Evolutionary conservation across 1,140 invertebrate species (phyloP), one percentile per base, ranked within the genome.

Genomic region (Sycobia sp.): DNA sequence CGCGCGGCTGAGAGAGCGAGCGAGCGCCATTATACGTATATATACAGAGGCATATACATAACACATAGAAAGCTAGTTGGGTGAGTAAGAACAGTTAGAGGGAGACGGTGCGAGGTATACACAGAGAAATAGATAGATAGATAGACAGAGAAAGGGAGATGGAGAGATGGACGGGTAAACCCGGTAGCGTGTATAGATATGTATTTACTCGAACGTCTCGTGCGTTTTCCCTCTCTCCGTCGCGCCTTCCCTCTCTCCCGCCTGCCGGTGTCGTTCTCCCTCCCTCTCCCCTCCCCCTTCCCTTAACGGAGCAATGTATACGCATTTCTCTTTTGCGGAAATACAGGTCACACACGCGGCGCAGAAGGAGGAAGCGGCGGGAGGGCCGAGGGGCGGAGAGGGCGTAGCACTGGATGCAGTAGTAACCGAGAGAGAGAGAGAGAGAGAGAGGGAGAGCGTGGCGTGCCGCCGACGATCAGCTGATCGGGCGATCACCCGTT

Each of bases 261-360:
- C 10, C 32, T 38, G 16, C 9, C 29, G 20, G 25, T 18, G 14
- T 18, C 23, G 16, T 11, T 34, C 27, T 51, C 27, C 34, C 20
- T 13, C 46, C 16, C 13, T 7, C 23, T 25, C 16, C 16, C 23
- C 51, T 54, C 22, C 4, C 27, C 23, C 11, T n/a, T n/a, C n/a
- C n/a, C n/a, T n/a, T n/a, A n/a, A n/a, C n/a, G n/a, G n/a, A n/a
- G 8, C 51, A 54, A 41, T 58, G 13, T 11, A 13, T 47, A 49
- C 7, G 41, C 51, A 41, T 44, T 56, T 56, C 50, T 62, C 60
- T 56, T 62, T 62, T 56, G 51, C 53, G 53, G 61, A 64, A 71
- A 67, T 63, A 60, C 67, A 41, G 59, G 44, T 57, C 64, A 41
- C 47, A 53, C 55, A 18, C 47, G 38, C 25, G 20, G 41, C 36